Base-by-base conservation (phyloP, 2,797 vertebrate genomes). In the Bucorvus abyssinicus region DNA sequence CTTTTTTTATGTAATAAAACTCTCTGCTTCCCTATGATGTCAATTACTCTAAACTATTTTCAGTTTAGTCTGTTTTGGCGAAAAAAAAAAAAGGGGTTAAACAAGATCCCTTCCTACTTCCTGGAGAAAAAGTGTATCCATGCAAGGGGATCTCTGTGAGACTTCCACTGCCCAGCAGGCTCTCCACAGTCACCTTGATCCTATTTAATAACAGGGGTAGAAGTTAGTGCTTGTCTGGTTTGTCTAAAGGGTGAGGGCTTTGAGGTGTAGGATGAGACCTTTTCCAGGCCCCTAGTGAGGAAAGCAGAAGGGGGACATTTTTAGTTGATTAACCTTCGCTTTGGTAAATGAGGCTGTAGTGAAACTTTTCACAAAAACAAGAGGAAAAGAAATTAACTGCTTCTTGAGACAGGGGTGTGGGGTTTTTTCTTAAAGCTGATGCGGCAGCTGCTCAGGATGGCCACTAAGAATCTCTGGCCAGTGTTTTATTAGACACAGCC, bases 111-210 rank as follows among this genome's bases (percentile, higher is more conserved):
- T 53, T 53, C 14, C 9, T 34, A 3, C 3, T 20, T n/a, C 6
- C 0, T 7, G 23, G 14, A 27, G 14, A n/a, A 3, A 9, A 38
- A 59, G 3, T 7, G 17, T 20, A 15, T 27, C 27, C 7, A 8
- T 40, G 38, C 2, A 4, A 21, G n/a, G 27, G 6, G 3, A 1
- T 40, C 4, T n/a, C 34, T 3, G 1, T 16, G 12, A 32, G 9
- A 10, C 14, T 32, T n/a, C 3, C 3, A 1, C 38, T 38, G 6
- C 3, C 4, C 4, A 12, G 8, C 7, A n/a, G 32, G 2, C 7
- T 38, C 0, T 7, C 23, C 10, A 2, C 27, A n/a, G 15, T 56
- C 13, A 14, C 9, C 3, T n/a, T 1, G 0, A 8, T 34, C 2
- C 4, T 50, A 2, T 32, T 27, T 14, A 5, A 4, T 16, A 20